Percentiles rank a stretch among this genome's conserved stretches.
Conservation (phyloP, 2,888 invertebrate genomes). For the Ligdia adustata region DNA sequence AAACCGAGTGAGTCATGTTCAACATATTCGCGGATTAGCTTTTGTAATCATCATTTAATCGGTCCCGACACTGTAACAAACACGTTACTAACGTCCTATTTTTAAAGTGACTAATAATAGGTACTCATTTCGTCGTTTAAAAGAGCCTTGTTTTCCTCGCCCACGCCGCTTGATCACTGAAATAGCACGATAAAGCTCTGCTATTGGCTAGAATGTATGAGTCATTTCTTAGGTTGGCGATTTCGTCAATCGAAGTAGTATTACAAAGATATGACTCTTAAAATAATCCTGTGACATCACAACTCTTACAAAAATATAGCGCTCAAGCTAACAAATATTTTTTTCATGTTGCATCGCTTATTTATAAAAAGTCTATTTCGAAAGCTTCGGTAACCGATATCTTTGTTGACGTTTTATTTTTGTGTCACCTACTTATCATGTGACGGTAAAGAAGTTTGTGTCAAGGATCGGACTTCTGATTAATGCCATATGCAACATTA, state of each 20-base stretch:
- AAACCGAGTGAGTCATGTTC: no score
- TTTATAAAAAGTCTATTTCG: conserved; percentile 30
- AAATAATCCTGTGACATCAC: conserved; percentile 58
- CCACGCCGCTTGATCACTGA: conserved; percentile 65
- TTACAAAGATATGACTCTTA: conserved; percentile 55
- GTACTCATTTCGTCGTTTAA: conserved; percentile 64
- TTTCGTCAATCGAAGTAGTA: conserved; percentile 70
- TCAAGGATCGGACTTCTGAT: background rate
- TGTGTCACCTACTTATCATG: conserved; percentile 16
- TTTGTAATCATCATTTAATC: conserved; percentile 1
- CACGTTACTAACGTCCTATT: conserved; percentile 48
- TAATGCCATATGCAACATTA: no score
- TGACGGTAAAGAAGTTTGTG: background rate
- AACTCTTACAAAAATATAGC: conserved; percentile 44
- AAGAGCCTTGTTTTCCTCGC: conserved; percentile 74
- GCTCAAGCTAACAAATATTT: conserved; percentile 30
- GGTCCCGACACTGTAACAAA: conserved; percentile 5
- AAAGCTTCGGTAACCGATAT: conserved; percentile 33
- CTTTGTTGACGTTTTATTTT: conserved; percentile 26
- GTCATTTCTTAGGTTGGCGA: conserved; percentile 61
- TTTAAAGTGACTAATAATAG: conserved; percentile 63
- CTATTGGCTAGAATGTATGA: conserved; percentile 62
- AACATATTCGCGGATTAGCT: no score
- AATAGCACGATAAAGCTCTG: conserved; percentile 58
- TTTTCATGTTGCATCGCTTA: conserved; percentile 34